A percentile compares a stretch with the other conserved stretches of the same genome.
Conservation (phyloP, 2,113 vertebrate species). For the Nasalis larvatus region DNA sequence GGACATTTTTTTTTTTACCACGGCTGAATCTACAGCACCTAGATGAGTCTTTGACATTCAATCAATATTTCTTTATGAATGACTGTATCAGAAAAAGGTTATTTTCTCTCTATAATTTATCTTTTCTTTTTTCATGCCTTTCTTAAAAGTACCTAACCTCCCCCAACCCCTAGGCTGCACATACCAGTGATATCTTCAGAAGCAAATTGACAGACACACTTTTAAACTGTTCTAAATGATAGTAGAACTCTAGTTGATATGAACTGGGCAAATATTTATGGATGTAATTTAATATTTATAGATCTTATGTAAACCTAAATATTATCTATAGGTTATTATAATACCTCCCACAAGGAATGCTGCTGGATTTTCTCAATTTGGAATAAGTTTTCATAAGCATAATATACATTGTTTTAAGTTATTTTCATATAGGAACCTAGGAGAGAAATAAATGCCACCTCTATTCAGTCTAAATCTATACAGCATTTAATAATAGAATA, state of each 20-base stretch:
- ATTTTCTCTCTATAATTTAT: background rate
- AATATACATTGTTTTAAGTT: background rate
- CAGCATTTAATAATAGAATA: background rate
- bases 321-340: background rate
- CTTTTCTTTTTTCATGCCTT: background rate
- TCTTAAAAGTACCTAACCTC: background rate
- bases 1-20: background rate
- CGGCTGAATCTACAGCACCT: background rate
- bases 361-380: background rate
- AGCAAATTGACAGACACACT: background rate
- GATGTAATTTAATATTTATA: background rate
- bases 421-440: background rate
- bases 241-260: background rate
- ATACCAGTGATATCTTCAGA: background rate
- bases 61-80: background rate
- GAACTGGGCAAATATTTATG: background rate
- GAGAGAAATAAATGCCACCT: background rate
- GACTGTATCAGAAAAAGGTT: background rate
- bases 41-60: background rate
- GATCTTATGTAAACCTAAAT: background rate
- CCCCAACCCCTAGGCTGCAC: background rate
- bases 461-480: background rate
- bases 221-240: background rate
- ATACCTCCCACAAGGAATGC: background rate
- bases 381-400: background rate